phyloP scores from a whole-genome alignment of 2,888 invertebrate species.

The Sinhomidia bicolor region DNA sequence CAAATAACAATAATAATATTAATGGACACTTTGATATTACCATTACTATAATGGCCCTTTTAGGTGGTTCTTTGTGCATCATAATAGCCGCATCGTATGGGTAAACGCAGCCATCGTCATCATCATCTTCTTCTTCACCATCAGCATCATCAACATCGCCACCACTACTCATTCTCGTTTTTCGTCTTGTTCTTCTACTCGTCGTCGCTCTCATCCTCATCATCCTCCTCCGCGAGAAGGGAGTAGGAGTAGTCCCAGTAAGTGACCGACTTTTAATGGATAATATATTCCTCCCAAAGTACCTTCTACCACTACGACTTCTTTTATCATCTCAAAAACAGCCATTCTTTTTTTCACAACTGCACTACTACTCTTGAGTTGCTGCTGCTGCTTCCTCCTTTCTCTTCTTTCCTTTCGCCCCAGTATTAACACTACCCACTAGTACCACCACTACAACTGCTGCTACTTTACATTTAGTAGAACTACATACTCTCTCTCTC shows the following conservation, averaged over 20 bases:
- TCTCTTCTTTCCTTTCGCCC: background rate
- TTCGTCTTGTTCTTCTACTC: constrained; percentile 26
- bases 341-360: background rate
- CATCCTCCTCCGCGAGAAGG: constrained; percentile 26
- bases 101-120: constrained; percentile 13
- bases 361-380: background rate
- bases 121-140: background rate
- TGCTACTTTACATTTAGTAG: constrained; percentile 27
- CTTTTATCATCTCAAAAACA: constrained; percentile 11
- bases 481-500: background rate
- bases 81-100: constrained; percentile 36
- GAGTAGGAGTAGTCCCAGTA: constrained; percentile 43
- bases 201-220: background rate
- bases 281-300: constrained; percentile 37
- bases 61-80: constrained; percentile 30
- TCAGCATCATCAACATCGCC: background rate
- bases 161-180: background rate
- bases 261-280: constrained; percentile 51
- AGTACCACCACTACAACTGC: background rate
- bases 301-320: background rate
- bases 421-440: background rate
- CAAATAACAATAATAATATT: background rate
- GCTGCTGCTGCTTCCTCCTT: background rate
- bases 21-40: constrained; percentile 27
- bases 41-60: constrained; percentile 24